A percentile compares a stretch with the other conserved stretches of the same genome.
Evolutionary conservation across 2,113 vertebrate species (phyloP).

Genomic region (Etia nguti): DNA sequence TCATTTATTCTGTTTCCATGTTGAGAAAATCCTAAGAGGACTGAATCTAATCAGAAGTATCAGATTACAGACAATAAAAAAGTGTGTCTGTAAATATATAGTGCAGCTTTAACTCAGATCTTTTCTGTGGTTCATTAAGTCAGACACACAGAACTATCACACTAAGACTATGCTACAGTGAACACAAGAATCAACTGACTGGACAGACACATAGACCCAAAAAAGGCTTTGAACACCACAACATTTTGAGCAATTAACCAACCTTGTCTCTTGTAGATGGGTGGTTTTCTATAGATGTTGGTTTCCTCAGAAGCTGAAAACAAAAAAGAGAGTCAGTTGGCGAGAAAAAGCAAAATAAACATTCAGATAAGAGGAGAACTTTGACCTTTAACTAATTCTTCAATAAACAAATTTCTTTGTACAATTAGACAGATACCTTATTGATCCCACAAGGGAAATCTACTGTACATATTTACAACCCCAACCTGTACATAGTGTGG

Average conservation of each 20-base stretch:
- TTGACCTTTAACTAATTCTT: not conserved
- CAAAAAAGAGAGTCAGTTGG: slow-evolving; percentile 4
- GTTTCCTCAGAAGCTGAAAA: slow-evolving; percentile 81
- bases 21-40: not conserved
- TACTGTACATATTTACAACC: not conserved
- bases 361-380: not conserved
- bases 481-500: not conserved
- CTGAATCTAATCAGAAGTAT: not conserved
- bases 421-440: not conserved
- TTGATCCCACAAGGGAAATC: not conserved
- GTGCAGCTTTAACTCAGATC: not conserved
- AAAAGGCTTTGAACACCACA: not conserved
- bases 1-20: not conserved
- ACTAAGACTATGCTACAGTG: not conserved
- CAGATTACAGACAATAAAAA: not conserved
- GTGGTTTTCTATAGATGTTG: slow-evolving; percentile 94
- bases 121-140: not conserved
- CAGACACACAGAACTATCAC: not conserved
- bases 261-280: slow-evolving; percentile 96
- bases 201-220: not conserved
- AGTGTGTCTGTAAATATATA: not conserved
- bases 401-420: not conserved
- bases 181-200: not conserved
- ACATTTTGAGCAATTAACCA: slow-evolving; percentile 2
- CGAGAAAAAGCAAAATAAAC: not conserved